These are phyloP conservation scores for Hymenochirus boettgeri DNA, from an alignment of 2,113 vertebrate genomes.

Conservation along the genomic window DNA sequence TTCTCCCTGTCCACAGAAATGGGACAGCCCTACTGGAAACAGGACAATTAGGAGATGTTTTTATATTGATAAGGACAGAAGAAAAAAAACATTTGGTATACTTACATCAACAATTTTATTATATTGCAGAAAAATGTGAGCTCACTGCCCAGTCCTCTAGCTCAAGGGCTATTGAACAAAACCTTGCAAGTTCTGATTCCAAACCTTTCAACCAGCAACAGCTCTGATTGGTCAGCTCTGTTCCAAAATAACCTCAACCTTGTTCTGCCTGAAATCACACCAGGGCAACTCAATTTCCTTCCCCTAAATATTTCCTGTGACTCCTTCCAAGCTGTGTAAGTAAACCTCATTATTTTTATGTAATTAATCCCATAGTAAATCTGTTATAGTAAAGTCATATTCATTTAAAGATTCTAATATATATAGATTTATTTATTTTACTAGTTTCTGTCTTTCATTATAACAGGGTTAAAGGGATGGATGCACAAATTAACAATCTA, in stretches of 20 bases:
- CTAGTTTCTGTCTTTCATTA: neutral
- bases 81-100: no score
- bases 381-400: no score
- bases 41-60: no score
- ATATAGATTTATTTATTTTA: no score
- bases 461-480: constrained; percentile 3
- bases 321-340: constrained; percentile 16
- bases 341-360: neutral
- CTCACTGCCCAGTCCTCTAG: neutral
- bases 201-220: constrained; percentile 8
- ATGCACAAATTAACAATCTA: neutral
- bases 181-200: neutral
- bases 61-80: no score
- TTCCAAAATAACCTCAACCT: constrained; percentile 1
- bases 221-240: constrained; percentile 2
- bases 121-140: constrained; percentile 12
- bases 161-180: constrained; percentile 16
- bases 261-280: constrained; percentile 4
- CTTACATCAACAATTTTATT: neutral
- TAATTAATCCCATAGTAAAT: no score
- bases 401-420: no score
- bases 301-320: constrained; percentile 11
- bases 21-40: no score
- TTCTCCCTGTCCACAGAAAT: no score
- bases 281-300: constrained; percentile 9